Conservation (phyloP, 2,113 vertebrate genomes). For the Cavia aperea region DNA sequence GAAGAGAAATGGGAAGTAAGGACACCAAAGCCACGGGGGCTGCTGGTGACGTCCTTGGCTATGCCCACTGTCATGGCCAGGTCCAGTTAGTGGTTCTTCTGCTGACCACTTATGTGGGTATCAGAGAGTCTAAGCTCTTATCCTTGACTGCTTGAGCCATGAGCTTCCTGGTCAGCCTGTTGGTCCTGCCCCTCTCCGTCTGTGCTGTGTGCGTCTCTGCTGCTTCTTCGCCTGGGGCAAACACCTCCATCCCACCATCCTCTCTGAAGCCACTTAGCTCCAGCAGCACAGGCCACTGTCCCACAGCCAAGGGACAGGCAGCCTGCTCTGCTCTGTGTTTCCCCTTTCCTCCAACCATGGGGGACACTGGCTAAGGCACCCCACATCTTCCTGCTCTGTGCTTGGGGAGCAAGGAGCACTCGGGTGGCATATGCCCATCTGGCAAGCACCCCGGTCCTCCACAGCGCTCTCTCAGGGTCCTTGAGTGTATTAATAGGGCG, state of each 20-base stretch:
- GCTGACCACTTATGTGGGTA: not conserved
- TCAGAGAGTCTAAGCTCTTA: not conserved
- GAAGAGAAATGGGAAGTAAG: not conserved
- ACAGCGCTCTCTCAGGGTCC: too few species aligned
- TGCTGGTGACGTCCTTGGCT: not conserved
- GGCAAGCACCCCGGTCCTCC: not conserved
- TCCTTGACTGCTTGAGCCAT: not conserved
- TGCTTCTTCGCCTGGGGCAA: not conserved
- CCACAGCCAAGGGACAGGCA: not conserved
- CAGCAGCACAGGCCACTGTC: not conserved
- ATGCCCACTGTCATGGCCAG: too few species aligned
- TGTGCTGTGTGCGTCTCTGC: not conserved
- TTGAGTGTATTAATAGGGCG: not conserved
- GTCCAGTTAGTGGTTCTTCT: not conserved
- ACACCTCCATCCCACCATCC: not conserved
- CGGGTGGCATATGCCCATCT: not conserved
- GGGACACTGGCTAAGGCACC: not conserved
- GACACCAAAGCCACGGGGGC: too few species aligned
- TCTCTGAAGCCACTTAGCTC: too few species aligned
- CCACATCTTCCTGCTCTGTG: not conserved
- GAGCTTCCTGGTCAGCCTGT: not conserved
- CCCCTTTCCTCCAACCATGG: not conserved
- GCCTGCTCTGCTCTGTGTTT: not conserved
- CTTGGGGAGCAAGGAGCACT: not conserved
- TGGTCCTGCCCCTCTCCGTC: not conserved